Evolutionary conservation across 2,113 vertebrate genomes (phyloP).

Genomic region (Pyxicephalus adspersus): DNA sequence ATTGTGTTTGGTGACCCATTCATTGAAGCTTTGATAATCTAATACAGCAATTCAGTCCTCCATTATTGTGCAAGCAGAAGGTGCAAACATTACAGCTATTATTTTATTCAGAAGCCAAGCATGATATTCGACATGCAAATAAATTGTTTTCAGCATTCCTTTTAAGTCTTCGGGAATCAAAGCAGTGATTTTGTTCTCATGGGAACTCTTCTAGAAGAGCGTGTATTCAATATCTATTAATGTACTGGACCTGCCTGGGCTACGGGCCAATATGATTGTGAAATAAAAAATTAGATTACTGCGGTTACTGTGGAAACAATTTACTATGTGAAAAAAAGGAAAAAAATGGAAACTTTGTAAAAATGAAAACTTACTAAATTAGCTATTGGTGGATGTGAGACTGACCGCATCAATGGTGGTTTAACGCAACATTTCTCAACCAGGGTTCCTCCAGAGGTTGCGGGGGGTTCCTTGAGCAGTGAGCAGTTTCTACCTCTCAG

Average conservation of each 20-base stretch:
- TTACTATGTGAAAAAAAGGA: too few species aligned
- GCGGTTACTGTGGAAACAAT: not conserved
- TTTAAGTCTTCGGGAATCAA: too few species aligned
- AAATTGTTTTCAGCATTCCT: not conserved
- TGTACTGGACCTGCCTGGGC: slow-evolving; percentile 5
- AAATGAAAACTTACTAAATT: too few species aligned
- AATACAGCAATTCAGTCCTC: not conserved
- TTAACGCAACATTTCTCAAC: too few species aligned
- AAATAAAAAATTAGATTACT: not conserved
- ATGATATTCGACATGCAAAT: not conserved
- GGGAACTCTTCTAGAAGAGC: not conserved
- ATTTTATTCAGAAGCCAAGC: not conserved
- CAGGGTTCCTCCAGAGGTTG: too few species aligned
- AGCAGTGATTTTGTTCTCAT: not conserved
- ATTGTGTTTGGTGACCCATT: too few species aligned
- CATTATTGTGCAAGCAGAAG: not conserved
- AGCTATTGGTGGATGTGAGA: too few species aligned
- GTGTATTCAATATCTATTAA: slow-evolving; percentile 4
- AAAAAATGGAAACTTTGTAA: too few species aligned
- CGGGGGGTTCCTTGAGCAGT: too few species aligned
- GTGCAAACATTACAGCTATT: not conserved
- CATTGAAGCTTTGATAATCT: too few species aligned
- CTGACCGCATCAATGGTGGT: not conserved
- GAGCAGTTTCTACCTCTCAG: too few species aligned
- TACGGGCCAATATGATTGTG: not conserved